Conservation (phyloP, 2,888 invertebrate genomes). For the Xylocampa areola region DNA sequence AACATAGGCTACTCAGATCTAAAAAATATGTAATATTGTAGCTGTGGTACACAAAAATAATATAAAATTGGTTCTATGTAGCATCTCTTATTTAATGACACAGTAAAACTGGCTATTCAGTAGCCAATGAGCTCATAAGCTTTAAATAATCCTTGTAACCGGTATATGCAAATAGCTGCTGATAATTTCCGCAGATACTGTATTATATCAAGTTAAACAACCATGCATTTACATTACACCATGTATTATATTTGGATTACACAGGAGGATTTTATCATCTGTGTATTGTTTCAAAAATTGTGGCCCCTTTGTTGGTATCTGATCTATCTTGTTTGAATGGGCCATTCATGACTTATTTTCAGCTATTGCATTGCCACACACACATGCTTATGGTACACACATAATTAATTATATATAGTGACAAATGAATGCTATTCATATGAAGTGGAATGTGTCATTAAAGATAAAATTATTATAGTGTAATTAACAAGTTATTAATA, state of each 20-base stretch:
- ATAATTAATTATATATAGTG: constrained; percentile 34
- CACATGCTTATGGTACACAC: neutral
- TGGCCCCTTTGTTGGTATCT: constrained; percentile 23
- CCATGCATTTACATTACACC: constrained; percentile 12
- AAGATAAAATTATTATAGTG: constrained; percentile 22
- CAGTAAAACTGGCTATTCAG: neutral
- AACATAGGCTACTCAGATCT: no score
- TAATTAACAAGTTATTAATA: constrained; percentile 18
- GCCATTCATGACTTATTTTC: constrained; percentile 46
- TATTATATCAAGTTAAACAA: constrained; percentile 17
- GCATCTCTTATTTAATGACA: no score
- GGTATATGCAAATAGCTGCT: neutral
- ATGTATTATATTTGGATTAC: constrained; percentile 6
- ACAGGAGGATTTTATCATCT: constrained; percentile 28
- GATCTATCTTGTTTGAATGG: constrained; percentile 38
- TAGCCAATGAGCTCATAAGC: neutral
- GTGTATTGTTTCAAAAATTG: constrained; percentile 37
- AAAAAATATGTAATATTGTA: no score
- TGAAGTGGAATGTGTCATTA: constrained; percentile 12
- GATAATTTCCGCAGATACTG: constrained; percentile 7
- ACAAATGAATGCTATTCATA: constrained; percentile 28
- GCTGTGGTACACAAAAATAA: no score
- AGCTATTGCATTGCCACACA: constrained; percentile 26
- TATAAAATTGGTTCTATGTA: no score
- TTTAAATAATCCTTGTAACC: constrained; percentile 7